phyloP scores from a whole-genome alignment of 2,113 vertebrate species.

The Mesocricetus auratus region DNA sequence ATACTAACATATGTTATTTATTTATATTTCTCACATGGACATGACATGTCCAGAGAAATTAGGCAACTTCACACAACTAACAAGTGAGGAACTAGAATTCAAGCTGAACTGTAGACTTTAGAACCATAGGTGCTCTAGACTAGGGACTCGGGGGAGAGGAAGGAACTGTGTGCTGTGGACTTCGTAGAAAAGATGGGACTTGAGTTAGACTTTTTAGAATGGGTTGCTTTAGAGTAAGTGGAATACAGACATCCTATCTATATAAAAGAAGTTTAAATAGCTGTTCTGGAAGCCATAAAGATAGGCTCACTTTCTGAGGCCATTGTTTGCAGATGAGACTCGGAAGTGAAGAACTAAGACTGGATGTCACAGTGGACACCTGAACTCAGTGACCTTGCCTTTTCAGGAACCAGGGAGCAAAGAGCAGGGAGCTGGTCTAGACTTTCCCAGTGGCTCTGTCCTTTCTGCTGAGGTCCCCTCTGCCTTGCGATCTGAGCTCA shows the following conservation, averaged over 20 bases:
- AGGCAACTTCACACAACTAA: neutral
- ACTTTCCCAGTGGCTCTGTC: neutral
- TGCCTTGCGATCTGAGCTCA: neutral
- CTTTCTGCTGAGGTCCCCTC: neutral
- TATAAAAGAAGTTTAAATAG: constrained; percentile 7
- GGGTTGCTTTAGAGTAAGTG: neutral
- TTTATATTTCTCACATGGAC: constrained; percentile 18
- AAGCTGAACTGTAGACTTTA: neutral
- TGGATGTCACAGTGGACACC: neutral
- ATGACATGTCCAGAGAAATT: neutral
- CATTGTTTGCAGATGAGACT: neutral
- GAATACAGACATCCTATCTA: neutral
- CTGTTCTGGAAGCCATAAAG: neutral
- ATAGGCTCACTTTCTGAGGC: neutral
- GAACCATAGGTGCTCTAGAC: neutral
- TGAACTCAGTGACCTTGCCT: neutral
- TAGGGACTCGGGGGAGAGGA: neutral
- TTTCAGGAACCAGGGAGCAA: neutral
- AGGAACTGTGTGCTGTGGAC: neutral
- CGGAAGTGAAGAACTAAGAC: neutral
- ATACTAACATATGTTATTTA: neutral
- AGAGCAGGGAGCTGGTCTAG: neutral
- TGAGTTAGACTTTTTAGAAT: neutral
- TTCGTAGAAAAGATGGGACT: neutral
- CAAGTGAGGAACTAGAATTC: neutral